phyloP scores from a whole-genome alignment of 1,140 invertebrate species.

The Adelges cooleyi region DNA sequence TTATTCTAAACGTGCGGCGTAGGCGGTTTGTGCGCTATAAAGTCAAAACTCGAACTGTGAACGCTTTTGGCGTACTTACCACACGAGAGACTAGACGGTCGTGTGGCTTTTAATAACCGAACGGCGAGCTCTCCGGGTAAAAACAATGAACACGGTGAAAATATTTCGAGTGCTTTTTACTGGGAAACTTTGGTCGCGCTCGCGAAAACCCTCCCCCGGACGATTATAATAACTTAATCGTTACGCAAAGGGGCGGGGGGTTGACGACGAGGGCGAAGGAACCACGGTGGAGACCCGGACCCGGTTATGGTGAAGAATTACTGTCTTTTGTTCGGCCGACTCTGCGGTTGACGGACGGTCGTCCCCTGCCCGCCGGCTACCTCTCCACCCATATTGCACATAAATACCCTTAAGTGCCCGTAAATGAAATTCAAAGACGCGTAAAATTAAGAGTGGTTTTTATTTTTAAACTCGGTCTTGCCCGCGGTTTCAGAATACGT shows the following conservation, averaged over 20 bases:
- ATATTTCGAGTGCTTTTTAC: conserved; percentile 21
- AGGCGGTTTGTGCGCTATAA: no score
- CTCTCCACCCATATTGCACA: not conserved
- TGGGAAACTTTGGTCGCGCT: not conserved
- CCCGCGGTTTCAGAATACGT: no score
- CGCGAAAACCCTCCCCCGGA: not conserved
- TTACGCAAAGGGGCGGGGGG: not conserved
- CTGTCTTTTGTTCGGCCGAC: conserved; percentile 10
- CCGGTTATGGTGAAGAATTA: conserved; percentile 16
- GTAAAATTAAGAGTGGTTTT: conserved; percentile 12
- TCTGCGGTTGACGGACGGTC: conserved; percentile 24
- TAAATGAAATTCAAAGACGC: conserved; percentile 23
- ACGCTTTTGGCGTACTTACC: no score
- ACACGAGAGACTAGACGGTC: no score
- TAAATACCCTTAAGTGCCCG: not conserved
- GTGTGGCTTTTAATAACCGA: conserved; percentile 14
- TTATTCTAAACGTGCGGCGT: no score
- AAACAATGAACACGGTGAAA: conserved; percentile 18
- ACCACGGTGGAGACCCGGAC: no score
- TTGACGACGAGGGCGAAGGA: not conserved
- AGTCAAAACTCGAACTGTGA: no score
- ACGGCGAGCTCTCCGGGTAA: not conserved
- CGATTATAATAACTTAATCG: conserved; percentile 24
- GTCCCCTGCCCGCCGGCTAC: not conserved
- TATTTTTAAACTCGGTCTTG: no score